Percentiles rank a stretch among this genome's conserved stretches.
Evolutionary conservation across 2,113 vertebrate species (phyloP).

Genomic region (Hystrix cristata): DNA sequence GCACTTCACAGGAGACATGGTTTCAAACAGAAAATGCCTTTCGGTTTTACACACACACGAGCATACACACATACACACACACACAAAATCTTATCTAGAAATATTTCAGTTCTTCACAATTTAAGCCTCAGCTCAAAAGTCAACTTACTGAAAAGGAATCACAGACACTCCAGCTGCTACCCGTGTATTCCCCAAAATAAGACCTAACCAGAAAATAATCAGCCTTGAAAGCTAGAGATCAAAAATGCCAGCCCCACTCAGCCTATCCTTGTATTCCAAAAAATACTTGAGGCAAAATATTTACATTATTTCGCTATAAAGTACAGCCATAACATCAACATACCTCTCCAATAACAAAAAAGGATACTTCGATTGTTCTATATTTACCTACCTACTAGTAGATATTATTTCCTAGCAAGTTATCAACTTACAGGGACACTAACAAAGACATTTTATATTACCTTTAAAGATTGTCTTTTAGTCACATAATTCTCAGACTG

Average conservation of each 20-base stretch:
- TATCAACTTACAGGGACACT: background rate
- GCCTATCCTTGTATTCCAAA: conserved; percentile 1
- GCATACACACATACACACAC: background rate
- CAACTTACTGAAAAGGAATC: background rate
- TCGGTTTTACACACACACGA: background rate
- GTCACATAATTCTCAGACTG: conserved; percentile 99
- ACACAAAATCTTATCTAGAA: background rate
- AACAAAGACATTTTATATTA: conserved; percentile 82
- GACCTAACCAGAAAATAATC: background rate
- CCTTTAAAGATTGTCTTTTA: conserved; percentile 99
- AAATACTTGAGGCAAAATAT: background rate
- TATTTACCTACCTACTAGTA: background rate
- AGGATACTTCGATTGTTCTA: background rate
- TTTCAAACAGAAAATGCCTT: background rate
- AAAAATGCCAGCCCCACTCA: background rate
- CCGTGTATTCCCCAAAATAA: background rate
- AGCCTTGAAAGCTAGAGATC: background rate
- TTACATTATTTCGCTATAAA: conserved; percentile 42
- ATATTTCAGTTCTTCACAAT: conserved; percentile 16
- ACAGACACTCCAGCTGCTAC: too few relatives aligned
- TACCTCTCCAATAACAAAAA: background rate
- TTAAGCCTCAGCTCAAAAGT: background rate
- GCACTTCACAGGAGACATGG: background rate
- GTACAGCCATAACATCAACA: background rate
- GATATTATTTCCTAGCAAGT: background rate